Evolutionary conservation across 2,113 vertebrate genomes (phyloP).

Genomic region (Triplophysa rosa): DNA sequence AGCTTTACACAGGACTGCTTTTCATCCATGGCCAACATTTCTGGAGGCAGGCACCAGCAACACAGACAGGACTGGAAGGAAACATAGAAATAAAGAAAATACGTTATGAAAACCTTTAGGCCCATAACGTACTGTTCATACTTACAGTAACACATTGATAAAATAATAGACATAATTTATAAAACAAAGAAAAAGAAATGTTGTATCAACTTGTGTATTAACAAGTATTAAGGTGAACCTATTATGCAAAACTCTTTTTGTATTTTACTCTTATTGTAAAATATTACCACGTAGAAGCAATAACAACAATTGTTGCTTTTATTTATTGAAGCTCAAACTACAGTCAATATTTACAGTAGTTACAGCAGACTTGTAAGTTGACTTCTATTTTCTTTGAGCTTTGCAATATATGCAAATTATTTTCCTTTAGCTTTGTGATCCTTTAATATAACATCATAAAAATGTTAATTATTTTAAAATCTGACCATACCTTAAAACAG

Average conservation of each 20-base stretch:
- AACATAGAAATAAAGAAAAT: not conserved
- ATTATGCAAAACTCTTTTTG: no score
- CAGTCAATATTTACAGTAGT: no score
- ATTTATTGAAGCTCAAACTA: no score
- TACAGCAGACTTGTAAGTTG: no score
- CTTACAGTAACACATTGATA: not conserved
- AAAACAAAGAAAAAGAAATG: not conserved
- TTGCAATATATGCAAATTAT: no score
- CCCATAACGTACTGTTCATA: not conserved
- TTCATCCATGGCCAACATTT: constrained; percentile 87
- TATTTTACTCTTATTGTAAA: no score
- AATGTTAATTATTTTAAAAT: not conserved
- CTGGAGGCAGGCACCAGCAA: constrained; percentile 91
- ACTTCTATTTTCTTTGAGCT: no score
- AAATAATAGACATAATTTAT: not conserved
- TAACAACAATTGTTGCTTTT: no score
- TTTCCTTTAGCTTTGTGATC: not conserved
- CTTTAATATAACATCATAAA: not conserved
- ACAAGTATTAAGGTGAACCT: no score
- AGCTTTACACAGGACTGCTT: constrained; percentile 93
- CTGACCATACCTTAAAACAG: constrained; percentile 89
- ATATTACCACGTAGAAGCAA: no score
- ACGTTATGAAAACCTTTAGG: not conserved
- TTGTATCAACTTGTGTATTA: not conserved
- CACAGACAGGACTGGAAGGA: constrained; percentile 86